Percentiles rank a stretch among this genome's conserved stretches.
phyloP scores from a whole-genome alignment of 2,888 invertebrate species.

The Acrobeloides nanus region DNA sequence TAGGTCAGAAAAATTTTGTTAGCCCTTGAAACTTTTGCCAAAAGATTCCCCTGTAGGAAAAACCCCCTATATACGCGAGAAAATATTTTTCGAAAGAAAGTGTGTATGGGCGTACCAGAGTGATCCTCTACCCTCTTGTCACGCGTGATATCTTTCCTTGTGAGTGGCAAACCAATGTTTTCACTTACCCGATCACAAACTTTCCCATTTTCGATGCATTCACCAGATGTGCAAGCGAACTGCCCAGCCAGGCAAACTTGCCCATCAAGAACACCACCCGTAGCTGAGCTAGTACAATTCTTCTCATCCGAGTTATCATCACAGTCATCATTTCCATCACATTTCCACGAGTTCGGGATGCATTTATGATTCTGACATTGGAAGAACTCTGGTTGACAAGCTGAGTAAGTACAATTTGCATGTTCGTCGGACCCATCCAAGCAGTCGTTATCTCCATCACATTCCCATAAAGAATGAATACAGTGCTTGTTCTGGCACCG shows the following conservation, averaged over 20 bases:
- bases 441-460: conserved; percentile 91
- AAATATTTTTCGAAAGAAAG: no score
- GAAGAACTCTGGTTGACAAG: conserved; percentile 62
- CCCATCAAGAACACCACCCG: conserved; percentile 13
- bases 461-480: conserved; percentile 83
- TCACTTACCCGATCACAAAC: no score
- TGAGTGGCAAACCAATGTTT: no score
- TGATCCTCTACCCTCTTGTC: no score
- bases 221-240: conserved; percentile 80
- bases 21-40: conserved; percentile 51
- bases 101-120: no score
- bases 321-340: conserved; percentile 87
- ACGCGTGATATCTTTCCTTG: no score
- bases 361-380: conserved; percentile 68
- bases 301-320: conserved; percentile 78
- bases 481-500: conserved; percentile 68
- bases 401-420: conserved; percentile 51
- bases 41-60: conserved; percentile 63
- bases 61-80: background rate
- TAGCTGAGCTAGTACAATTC: conserved; percentile 18
- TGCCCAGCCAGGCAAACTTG: conserved; percentile 75
- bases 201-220: conserved; percentile 61
- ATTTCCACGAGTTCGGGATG: conserved; percentile 80
- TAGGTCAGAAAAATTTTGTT: conserved; percentile 65
- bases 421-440: conserved; percentile 89